A percentile compares a stretch with the other conserved stretches of the same genome.
These are phyloP conservation scores for Yponomeuta malinellus DNA, from an alignment of 2,888 invertebrate species.

Conservation along the genomic window DNA sequence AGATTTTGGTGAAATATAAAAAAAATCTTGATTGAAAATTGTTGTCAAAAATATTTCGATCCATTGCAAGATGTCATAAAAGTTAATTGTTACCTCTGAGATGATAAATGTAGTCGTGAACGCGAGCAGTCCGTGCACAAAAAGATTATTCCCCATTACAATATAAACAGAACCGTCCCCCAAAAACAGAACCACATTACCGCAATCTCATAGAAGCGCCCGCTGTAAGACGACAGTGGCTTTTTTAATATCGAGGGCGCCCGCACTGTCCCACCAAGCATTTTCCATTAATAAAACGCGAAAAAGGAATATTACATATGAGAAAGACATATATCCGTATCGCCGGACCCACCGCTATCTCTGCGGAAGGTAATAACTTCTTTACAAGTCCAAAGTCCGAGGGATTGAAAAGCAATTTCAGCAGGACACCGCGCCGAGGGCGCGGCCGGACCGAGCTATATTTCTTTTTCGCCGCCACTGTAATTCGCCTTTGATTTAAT, in stretches of 20 bases:
- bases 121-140: too few species aligned
- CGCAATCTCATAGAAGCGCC: slow-evolving; percentile 64
- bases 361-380: slow-evolving; percentile 77
- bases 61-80: too few species aligned
- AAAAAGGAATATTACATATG: slow-evolving; percentile 77
- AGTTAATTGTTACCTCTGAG: too few species aligned
- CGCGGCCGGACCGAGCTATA: slow-evolving; percentile 69
- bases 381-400: slow-evolving; percentile 78
- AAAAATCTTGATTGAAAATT: too few species aligned
- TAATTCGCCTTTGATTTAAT: slow-evolving; percentile 76
- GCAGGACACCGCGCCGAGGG: slow-evolving; percentile 69
- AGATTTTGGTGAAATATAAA: too few species aligned
- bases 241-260: slow-evolving; percentile 69
- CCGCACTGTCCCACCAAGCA: slow-evolving; percentile 72
- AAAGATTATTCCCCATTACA: background rate
- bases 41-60: too few species aligned
- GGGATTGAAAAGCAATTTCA: slow-evolving; percentile 78
- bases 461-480: slow-evolving; percentile 75
- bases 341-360: slow-evolving; percentile 75
- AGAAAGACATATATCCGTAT: slow-evolving; percentile 76
- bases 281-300: slow-evolving; percentile 77
- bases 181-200: slow-evolving; percentile 55
- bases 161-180: slow-evolving; percentile 24
- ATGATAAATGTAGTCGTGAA: too few species aligned
- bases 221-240: slow-evolving; percentile 54